Conservation (phyloP, 2,888 invertebrate genomes). For the Galerucella calmariensis region DNA sequence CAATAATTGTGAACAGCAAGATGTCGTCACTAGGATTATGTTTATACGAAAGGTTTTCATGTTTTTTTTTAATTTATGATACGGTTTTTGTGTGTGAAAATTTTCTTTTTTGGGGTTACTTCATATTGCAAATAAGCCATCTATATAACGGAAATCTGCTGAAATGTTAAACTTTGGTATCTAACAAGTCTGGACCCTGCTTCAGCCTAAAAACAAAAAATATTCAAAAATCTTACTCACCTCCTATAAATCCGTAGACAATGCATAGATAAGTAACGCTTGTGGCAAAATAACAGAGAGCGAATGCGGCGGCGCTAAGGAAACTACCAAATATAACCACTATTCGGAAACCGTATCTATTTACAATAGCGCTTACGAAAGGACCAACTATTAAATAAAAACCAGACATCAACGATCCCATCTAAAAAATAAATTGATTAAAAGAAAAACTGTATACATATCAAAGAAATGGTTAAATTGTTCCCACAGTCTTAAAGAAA, state of each 20-base stretch:
- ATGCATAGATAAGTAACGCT: conserved; percentile 74
- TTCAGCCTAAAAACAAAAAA: not conserved
- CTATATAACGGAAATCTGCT: not conserved
- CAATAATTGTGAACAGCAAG: no score
- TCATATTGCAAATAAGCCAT: conserved; percentile 32
- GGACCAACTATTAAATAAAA: conserved; percentile 94
- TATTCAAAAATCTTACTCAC: conserved; percentile 64
- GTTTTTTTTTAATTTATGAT: no score
- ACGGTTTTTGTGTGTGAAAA: no score
- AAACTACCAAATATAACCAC: conserved; percentile 88
- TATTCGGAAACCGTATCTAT: conserved; percentile 89
- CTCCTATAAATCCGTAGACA: conserved; percentile 86
- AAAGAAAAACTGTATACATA: not conserved
- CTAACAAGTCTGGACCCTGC: no score
- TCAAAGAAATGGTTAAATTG: no score
- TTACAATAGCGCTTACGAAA: conserved; percentile 92
- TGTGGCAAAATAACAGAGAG: conserved; percentile 60
- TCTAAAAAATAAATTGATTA: conserved; percentile 1
- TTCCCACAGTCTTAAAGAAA: no score
- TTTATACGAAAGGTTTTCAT: no score
- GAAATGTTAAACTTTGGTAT: no score
- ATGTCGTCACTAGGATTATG: no score
- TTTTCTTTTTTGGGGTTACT: conserved; percentile 12
- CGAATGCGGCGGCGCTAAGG: conserved; percentile 67
- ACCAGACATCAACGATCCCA: conserved; percentile 90